These are phyloP conservation scores for Limonius californicus DNA, from an alignment of 1,140 invertebrate species.

Conservation along the genomic window DNA sequence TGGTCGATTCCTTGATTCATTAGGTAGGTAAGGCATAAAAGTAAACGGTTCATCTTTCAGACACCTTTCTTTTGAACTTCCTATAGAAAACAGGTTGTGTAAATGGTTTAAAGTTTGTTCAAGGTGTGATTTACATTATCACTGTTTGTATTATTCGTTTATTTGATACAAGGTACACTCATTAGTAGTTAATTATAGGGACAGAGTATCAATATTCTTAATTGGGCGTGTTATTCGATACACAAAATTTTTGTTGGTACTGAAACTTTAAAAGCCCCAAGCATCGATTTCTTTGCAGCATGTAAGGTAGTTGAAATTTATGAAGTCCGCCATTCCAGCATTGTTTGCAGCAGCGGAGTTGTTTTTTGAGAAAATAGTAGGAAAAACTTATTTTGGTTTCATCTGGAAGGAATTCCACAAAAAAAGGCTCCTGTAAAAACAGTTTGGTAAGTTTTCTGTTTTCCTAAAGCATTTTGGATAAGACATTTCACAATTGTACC, in stretches of 20 bases:
- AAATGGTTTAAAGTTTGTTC: conserved; percentile 9
- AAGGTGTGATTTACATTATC: conserved; percentile 14
- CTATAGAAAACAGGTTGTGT: neutral
- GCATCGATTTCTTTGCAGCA: too few species aligned
- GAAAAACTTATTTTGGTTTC: too few species aligned
- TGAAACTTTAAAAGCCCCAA: too few species aligned
- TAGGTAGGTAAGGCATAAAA: neutral
- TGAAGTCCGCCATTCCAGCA: too few species aligned
- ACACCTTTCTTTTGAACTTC: neutral
- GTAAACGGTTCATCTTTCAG: neutral
- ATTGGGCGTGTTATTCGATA: neutral
- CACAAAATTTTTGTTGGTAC: neutral
- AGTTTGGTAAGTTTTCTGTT: too few species aligned
- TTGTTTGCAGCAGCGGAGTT: too few species aligned
- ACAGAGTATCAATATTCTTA: neutral
- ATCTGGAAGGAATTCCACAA: too few species aligned
- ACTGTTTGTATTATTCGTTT: conserved; percentile 6
- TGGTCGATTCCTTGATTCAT: neutral
- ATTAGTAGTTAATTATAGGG: conserved; percentile 7
- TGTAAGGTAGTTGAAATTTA: too few species aligned
- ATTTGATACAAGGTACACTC: conserved; percentile 7
- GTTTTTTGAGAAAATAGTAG: too few species aligned
- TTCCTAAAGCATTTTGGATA: too few species aligned
- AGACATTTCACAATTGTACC: too few species aligned
- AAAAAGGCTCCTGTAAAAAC: too few species aligned